These are phyloP conservation scores for Maniola jurtina DNA, from an alignment of 1,140 invertebrate genomes.

Conservation along the genomic window DNA sequence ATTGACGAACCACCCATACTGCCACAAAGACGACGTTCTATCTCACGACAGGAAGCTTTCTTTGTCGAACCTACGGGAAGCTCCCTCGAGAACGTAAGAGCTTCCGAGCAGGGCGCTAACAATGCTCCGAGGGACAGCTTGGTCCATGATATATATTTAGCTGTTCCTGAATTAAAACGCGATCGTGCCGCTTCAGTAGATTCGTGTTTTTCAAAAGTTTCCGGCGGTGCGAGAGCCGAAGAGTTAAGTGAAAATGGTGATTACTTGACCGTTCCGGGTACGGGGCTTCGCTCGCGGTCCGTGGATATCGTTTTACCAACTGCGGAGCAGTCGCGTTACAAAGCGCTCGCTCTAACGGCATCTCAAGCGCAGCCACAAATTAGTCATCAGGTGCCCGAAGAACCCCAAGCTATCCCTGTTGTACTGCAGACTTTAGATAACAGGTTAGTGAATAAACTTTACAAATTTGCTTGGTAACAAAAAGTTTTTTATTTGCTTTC, in stretches of 20 bases:
- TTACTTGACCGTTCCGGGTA: constrained; percentile 83
- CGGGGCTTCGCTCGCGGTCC: constrained; percentile 88
- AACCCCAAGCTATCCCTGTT: constrained; percentile 33
- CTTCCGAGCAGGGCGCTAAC: constrained; percentile 77
- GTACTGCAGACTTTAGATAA: constrained; percentile 42
- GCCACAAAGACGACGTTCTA: constrained; percentile 80
- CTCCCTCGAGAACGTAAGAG: constrained; percentile 82
- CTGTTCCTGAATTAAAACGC: constrained; percentile 89
- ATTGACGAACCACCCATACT: constrained; percentile 66
- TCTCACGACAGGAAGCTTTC: constrained; percentile 89
- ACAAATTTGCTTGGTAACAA: constrained; percentile 17
- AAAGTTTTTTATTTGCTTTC: constrained; percentile 23
- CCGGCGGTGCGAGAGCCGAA: constrained; percentile 82
- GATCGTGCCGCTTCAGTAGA: constrained; percentile 92
- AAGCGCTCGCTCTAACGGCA: constrained; percentile 83
- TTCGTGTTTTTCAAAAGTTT: constrained; percentile 87
- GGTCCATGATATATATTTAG: constrained; percentile 87
- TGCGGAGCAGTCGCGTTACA: constrained; percentile 90
- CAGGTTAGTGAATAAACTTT: constrained; percentile 54
- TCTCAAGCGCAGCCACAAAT: constrained; percentile 58
- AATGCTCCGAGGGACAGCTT: constrained; percentile 78
- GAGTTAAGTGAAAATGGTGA: constrained; percentile 81
- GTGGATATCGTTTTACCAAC: constrained; percentile 95
- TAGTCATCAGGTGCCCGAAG: constrained; percentile 41
- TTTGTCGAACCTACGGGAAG: constrained; percentile 85